Conservation (phyloP, 1,140 invertebrate genomes). For the Trachelipus rathkii region DNA sequence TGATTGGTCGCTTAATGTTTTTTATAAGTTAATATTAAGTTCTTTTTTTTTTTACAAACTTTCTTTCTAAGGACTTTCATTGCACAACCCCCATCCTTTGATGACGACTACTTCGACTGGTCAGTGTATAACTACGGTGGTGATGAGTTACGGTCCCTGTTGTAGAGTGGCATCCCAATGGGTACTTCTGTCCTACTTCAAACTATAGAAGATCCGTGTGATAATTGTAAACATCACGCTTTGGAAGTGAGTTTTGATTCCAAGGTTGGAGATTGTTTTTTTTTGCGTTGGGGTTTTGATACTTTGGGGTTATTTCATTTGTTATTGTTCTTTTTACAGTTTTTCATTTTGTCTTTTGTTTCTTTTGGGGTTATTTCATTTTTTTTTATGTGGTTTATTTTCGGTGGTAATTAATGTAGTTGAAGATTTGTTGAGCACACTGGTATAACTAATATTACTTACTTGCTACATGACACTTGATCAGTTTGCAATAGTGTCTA, state of each 20-base stretch:
- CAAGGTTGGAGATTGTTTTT: not conserved
- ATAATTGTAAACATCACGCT: constrained; percentile 37
- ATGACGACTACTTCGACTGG: constrained; percentile 91
- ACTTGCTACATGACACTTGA: too few species aligned
- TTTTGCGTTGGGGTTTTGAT: too few species aligned
- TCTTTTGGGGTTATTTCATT: too few species aligned
- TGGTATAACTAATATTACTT: too few species aligned
- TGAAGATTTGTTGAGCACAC: too few species aligned
- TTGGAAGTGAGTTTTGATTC: constrained; percentile 14
- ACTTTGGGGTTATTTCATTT: not conserved
- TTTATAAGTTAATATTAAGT: too few species aligned
- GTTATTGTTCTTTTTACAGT: not conserved
- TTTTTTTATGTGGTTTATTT: too few species aligned
- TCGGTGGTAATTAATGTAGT: not conserved
- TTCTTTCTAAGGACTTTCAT: constrained; percentile 65
- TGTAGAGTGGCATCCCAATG: constrained; percentile 62
- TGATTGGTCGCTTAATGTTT: too few species aligned
- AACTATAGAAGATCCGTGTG: constrained; percentile 23
- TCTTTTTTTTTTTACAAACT: constrained; percentile 17
- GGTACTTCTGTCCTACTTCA: constrained; percentile 59
- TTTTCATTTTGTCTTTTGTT: too few species aligned
- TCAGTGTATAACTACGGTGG: constrained; percentile 49
- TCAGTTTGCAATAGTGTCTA: too few species aligned
- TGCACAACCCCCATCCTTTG: constrained; percentile 69
- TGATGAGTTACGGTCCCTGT: constrained; percentile 51